These are phyloP conservation scores for Anagyrus pseudococci DNA, from an alignment of 2,888 invertebrate species.

Conservation along the genomic window DNA sequence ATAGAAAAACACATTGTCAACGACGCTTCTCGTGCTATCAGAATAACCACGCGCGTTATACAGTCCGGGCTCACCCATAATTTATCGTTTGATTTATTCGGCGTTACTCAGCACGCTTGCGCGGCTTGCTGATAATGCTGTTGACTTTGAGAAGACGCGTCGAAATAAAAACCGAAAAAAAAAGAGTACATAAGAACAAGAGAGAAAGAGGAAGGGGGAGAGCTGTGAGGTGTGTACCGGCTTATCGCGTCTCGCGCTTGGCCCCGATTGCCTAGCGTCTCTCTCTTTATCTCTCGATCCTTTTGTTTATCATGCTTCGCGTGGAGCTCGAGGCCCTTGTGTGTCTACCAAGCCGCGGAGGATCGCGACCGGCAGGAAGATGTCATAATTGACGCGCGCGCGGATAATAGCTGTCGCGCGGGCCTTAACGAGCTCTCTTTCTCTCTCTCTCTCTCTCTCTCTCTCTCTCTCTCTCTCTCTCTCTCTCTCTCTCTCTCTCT, in stretches of 20 bases:
- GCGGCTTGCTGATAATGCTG: slow-evolving; percentile 50
- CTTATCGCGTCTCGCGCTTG: slow-evolving; percentile 38
- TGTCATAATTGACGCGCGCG: slow-evolving; percentile 16
- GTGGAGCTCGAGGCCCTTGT: no score
- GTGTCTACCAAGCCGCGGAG: no score
- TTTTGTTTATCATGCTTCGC: no score
- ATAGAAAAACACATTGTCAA: neutral
- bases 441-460: no score
- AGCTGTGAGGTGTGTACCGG: slow-evolving; percentile 46
- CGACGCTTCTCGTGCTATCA: slow-evolving; percentile 22
- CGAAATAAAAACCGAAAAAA: slow-evolving; percentile 17
- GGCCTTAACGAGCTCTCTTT: slow-evolving; percentile 4
- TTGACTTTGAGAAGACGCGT: slow-evolving; percentile 52
- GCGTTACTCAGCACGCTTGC: slow-evolving; percentile 44
- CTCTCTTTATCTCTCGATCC: no score
- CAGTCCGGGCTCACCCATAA: no score
- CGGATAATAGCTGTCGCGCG: no score
- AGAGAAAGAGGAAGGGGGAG: slow-evolving; percentile 17
- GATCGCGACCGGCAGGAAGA: neutral
- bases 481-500: no score
- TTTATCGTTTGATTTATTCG: slow-evolving; percentile 53
- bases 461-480: no score
- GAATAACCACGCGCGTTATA: neutral
- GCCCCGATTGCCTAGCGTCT: slow-evolving; percentile 26
- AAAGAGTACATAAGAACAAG: neutral